Conservation (phyloP, 2,797 vertebrate genomes). For the Cirrhinus mrigala region DNA sequence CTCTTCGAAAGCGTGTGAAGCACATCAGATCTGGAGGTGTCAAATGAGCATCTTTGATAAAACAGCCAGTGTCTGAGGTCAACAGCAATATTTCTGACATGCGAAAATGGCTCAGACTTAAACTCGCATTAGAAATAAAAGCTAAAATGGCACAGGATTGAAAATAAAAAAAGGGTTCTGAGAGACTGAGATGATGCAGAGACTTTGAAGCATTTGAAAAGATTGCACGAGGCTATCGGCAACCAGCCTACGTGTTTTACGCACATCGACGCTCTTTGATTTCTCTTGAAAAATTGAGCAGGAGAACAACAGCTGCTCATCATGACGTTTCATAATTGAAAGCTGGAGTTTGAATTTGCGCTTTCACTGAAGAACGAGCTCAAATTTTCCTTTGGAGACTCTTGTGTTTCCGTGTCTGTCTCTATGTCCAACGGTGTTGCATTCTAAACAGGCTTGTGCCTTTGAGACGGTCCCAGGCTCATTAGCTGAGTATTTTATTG, state of each 20-base stretch:
- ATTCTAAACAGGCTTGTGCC: slow-evolving; percentile 48
- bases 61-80: slow-evolving; percentile 14
- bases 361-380: background rate
- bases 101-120: background rate
- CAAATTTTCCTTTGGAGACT: slow-evolving; percentile 11
- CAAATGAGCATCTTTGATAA: slow-evolving; percentile 27
- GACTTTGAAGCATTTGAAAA: slow-evolving; percentile 29
- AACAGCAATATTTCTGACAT: background rate
- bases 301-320: slow-evolving; percentile 2
- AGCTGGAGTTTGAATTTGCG: background rate
- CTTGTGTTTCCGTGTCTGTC: slow-evolving; percentile 7
- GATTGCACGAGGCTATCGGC: background rate
- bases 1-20: background rate
- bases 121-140: background rate
- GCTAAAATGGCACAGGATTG: background rate
- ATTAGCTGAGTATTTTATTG: slow-evolving; percentile 57
- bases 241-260: background rate
- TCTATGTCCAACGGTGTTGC: slow-evolving; percentile 28
- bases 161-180: background rate
- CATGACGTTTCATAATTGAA: background rate
- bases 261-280: background rate
- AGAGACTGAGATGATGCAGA: slow-evolving; percentile 5
- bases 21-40: slow-evolving; percentile 25
- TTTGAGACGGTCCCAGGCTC: slow-evolving; percentile 39
- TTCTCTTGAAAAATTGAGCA: background rate